Percentiles rank a stretch among this genome's conserved stretches.
These are phyloP conservation scores for Mormyrops attenuatus DNA, from an alignment of 2,797 vertebrate species.

Conservation along the genomic window DNA sequence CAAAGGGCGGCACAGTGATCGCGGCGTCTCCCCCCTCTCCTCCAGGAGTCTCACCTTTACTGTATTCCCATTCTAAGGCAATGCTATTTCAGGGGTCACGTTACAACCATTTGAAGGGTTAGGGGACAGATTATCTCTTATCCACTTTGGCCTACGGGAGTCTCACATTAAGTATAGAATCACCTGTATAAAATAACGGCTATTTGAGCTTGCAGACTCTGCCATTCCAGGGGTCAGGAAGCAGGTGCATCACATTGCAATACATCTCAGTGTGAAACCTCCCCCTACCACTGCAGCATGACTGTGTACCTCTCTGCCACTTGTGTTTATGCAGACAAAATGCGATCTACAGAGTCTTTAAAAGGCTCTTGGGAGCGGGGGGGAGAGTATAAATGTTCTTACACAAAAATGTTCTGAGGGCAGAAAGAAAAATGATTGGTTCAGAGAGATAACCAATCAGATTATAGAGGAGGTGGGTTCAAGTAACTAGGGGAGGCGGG, in stretches of 20 bases:
- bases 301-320: background rate
- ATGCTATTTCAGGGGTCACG: background rate
- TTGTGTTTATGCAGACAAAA: background rate
- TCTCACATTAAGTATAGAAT: background rate
- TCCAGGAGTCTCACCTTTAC: background rate
- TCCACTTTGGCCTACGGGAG: background rate
- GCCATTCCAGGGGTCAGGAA: background rate
- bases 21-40: background rate
- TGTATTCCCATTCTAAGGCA: background rate
- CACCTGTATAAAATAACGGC: background rate
- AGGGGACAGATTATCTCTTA: background rate
- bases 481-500: too few relatives aligned
- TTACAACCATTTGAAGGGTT: background rate
- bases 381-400: background rate
- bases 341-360: background rate
- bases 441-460: too few relatives aligned
- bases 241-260: background rate
- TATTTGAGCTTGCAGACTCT: background rate
- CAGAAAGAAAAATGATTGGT: too few relatives aligned
- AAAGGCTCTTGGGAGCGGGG: background rate
- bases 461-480: too few relatives aligned
- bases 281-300: background rate
- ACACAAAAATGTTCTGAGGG: too few relatives aligned
- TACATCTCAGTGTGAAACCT: background rate
- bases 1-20: background rate